phyloP scores from a whole-genome alignment of 2,797 vertebrate genomes.

The Gymnothorax javanicus region DNA sequence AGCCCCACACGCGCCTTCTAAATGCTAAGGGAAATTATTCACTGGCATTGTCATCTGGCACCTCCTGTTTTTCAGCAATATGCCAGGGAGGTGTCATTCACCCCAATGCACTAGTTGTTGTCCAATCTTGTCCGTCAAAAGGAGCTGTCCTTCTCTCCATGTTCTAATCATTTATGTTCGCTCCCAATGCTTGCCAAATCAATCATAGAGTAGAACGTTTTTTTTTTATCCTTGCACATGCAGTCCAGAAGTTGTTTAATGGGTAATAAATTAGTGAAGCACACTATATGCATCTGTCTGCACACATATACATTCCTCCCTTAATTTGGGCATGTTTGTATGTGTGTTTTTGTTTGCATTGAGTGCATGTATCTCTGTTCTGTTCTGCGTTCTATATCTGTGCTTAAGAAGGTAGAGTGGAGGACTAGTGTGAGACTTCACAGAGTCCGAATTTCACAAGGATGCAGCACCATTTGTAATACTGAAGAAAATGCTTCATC shows the following conservation, averaged over 20 bases:
- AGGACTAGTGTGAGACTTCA: background rate
- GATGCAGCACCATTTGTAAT: constrained; percentile 61
- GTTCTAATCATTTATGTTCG: background rate
- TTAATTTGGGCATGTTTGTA: background rate
- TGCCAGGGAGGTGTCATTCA: constrained; percentile 12
- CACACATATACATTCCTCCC: no score
- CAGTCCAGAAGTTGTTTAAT: background rate
- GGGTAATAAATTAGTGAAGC: background rate
- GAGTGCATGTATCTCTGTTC: constrained; percentile 2
- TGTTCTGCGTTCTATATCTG: constrained; percentile 45
- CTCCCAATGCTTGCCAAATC: background rate
- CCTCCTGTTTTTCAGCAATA: constrained; percentile 8
- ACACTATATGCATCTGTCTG: background rate
- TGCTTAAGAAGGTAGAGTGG: constrained; percentile 41
- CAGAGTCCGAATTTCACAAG: constrained; percentile 41
- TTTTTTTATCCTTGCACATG: background rate
- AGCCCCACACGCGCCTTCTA: background rate
- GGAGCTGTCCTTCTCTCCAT: background rate
- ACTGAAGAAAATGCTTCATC: constrained; percentile 51
- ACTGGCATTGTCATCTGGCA: background rate
- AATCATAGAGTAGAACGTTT: background rate
- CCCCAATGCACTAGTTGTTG: background rate
- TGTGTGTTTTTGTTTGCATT: background rate
- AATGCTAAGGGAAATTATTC: background rate
- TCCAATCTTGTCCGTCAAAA: background rate